A percentile compares a stretch with the other conserved stretches of the same genome.
These are phyloP conservation scores for Petrocephalus sullivani DNA, from an alignment of 2,797 vertebrate genomes.

Conservation along the genomic window DNA sequence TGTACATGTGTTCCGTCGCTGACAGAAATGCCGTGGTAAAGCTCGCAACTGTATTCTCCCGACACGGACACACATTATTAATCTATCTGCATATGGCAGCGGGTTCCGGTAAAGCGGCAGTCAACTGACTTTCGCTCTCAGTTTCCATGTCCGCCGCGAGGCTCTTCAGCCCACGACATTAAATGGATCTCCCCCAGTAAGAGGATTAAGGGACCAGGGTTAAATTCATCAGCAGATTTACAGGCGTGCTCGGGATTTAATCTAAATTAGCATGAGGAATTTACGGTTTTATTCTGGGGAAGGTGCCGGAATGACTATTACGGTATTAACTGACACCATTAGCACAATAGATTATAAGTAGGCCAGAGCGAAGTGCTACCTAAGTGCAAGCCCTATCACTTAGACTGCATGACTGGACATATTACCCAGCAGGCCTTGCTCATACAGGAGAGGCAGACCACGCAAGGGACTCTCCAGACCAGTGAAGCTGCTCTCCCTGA, in stretches of 20 bases:
- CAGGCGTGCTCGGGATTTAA: not conserved
- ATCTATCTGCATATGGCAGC: not conserved
- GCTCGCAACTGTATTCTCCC: too few relatives aligned
- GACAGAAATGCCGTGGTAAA: too few relatives aligned
- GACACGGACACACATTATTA: too few relatives aligned
- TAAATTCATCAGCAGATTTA: constrained; percentile 7
- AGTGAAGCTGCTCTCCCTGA: not conserved
- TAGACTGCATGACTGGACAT: not conserved
- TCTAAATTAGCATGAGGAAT: not conserved
- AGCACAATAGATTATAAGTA: not conserved
- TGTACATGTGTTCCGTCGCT: too few relatives aligned
- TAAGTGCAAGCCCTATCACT: not conserved
- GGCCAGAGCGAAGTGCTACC: not conserved
- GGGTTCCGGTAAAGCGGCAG: not conserved
- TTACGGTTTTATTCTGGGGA: not conserved
- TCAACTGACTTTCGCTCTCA: not conserved
- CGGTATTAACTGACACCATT: not conserved
- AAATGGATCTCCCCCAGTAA: not conserved
- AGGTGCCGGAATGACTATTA: not conserved
- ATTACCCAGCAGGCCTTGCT: not conserved
- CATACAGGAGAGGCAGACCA: not conserved
- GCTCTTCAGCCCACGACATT: not conserved
- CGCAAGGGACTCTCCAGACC: not conserved
- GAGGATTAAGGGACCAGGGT: not conserved
- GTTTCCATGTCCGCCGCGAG: not conserved